Evolutionary conservation across 2,797 vertebrate species (phyloP), one percentile per base, ranked within the genome.

Genomic region (Lycodopsis pacificus): DNA sequence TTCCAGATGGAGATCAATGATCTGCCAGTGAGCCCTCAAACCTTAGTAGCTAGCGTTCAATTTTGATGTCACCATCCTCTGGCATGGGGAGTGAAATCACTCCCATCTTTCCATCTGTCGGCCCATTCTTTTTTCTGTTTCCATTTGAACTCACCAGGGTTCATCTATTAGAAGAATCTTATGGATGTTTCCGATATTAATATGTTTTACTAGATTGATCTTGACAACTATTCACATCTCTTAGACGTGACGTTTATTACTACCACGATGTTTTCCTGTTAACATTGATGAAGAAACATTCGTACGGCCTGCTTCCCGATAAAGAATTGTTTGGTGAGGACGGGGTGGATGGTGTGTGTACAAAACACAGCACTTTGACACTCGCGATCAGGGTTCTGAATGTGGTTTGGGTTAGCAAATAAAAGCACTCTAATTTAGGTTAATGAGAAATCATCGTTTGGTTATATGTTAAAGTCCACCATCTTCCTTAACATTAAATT

Each of bases 11-110:
- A 2, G 1, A 30, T 38, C 53, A 40, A 14, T 22, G 48, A 54
- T 75, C 30, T 72, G 61, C 3, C 6, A 40, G 40, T 13, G 40
- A 40, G 17, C 2, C n/a, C 40, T 63, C 4, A 65, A 44, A 73
- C 10, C 48, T 34, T 20, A 15, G 36, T 20, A 25, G 19, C 22
- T 19, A 38, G n/a, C 12, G 30, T 67, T 27, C 17, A 9, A 53
- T 58, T 27, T 22, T 44, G 5, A 66, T 79, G 17, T 73, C 17
- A 46, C 9, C 49, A 48, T 67, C n/a, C 13, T 49, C 15, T 59
- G 15, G 11, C 34, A 72, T 40, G 6, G 8, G 17, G 1, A 40
- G 11, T n/a, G 27, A 34, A 27, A 27, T 64, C 17, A 10, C 32
- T 1, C 36, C 11, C 51, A 38, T 49, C n/a, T 48, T 17, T 42